Percentiles rank a stretch among this genome's conserved stretches.
Evolutionary conservation across 1,140 invertebrate species (phyloP).

Genomic region (Tetraneura akinire): DNA sequence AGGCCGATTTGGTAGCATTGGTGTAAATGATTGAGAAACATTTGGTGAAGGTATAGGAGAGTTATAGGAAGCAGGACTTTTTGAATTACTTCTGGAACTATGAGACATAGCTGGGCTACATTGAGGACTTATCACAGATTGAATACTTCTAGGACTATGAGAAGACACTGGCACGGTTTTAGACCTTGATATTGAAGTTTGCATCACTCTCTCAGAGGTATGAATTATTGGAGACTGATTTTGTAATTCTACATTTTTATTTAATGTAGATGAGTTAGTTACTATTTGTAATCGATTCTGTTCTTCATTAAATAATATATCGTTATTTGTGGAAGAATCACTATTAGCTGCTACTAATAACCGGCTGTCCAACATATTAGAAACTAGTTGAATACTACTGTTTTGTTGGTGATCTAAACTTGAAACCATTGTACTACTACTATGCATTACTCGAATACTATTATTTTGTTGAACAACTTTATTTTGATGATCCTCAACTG

Average conservation of each 20-base stretch:
- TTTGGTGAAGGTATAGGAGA: slow-evolving; percentile 46
- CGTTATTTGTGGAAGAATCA: slow-evolving; percentile 34
- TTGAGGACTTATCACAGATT: slow-evolving; percentile 53
- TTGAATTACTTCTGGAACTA: slow-evolving; percentile 48
- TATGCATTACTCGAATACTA: slow-evolving; percentile 49
- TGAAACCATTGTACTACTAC: slow-evolving; percentile 48
- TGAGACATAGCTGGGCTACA: slow-evolving; percentile 52
- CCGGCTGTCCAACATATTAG: slow-evolving; percentile 37
- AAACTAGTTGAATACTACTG: slow-evolving; percentile 46
- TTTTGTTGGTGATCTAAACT: slow-evolving; percentile 48
- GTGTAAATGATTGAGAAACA: slow-evolving; percentile 39
- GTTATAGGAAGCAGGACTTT: slow-evolving; percentile 52
- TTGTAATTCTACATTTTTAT: slow-evolving; percentile 45
- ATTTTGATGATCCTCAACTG: slow-evolving; percentile 41
- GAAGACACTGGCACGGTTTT: slow-evolving; percentile 47
- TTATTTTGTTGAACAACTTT: slow-evolving; percentile 48
- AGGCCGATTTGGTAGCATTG: slow-evolving; percentile 54
- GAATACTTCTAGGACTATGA: slow-evolving; percentile 49
- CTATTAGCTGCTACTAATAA: slow-evolving; percentile 32
- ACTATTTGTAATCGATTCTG: slow-evolving; percentile 42
- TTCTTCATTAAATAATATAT: slow-evolving; percentile 47
- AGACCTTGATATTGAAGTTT: slow-evolving; percentile 47
- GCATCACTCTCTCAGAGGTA: slow-evolving; percentile 44
- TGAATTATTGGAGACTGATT: slow-evolving; percentile 44
- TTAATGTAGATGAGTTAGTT: slow-evolving; percentile 37